Evolutionary conservation across 2,797 vertebrate genomes (phyloP), one percentile per base, ranked within the genome.

Genomic region (Protonibea diacanthus): DNA sequence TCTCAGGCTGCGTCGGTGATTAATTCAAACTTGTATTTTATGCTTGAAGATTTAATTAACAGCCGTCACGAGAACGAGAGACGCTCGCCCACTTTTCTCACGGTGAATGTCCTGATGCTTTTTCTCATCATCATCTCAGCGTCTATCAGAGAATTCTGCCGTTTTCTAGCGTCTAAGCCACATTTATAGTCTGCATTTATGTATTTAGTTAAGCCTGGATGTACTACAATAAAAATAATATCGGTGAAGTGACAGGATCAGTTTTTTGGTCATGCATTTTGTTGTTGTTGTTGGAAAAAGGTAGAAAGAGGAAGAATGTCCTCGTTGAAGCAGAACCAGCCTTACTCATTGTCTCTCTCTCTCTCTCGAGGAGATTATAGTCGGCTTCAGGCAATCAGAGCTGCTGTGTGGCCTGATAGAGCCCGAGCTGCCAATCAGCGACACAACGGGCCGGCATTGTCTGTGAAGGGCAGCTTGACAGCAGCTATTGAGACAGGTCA

Each of bases 391-490:
- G 66, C 76, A 82, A 66, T 84, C 77, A 51, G 84, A 78, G 79
- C 68, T 38, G 51, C 72, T 60, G 76, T 21, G 70, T 27, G 76
- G 56, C 63, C 80, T 12, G 78, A 89, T 68, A 61, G 74, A 8
- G 76, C 45, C 74, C 3, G 74, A 78, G 61, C 83, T 77, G 85
- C 75, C 85, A 75, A 78, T 85, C 87, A 78, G 4, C 70, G 5
- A 10, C 82, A 76, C 82, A 76, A 66, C 75, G 48, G 25, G 4
- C 66, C 6, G 68, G 23, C 78, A 51, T 60, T 44, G 67, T 83
- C 45, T 44, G 45, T 2, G 0, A 58, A 33, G 60, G 53, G 40
- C 81, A 25, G 62, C 53, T 25, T 71, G 83, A 87, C 81, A 81
- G 77, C 67, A 23, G 80, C 81, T 51, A 76, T 68, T 74, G 60